Evolutionary conservation across 1,140 invertebrate species (phyloP).

Genomic region (Cydia amplana): DNA sequence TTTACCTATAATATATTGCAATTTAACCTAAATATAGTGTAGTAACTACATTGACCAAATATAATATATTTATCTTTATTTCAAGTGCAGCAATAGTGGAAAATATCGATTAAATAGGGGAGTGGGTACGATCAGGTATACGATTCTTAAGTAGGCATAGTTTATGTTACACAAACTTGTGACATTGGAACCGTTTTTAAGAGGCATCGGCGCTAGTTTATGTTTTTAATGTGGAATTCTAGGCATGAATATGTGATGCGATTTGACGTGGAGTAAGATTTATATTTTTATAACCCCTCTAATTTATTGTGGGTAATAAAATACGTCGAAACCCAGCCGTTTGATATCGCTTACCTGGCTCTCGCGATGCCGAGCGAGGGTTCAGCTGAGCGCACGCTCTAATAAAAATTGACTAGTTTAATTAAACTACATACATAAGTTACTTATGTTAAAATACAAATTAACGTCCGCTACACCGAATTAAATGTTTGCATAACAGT

Average conservation of each 20-base stretch:
- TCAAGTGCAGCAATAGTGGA: too few species aligned
- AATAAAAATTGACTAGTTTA: conserved; percentile 17
- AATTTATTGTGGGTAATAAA: conserved; percentile 71
- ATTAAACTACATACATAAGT: too few species aligned
- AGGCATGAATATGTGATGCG: conserved; percentile 67
- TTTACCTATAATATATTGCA: too few species aligned
- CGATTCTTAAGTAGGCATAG: neutral
- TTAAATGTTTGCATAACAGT: too few species aligned
- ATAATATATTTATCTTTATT: too few species aligned
- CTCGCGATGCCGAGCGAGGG: conserved; percentile 31
- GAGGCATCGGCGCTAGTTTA: conserved; percentile 49
- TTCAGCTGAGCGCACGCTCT: conserved; percentile 34
- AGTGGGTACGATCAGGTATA: neutral
- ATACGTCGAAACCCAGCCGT: conserved; percentile 57
- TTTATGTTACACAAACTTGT: neutral
- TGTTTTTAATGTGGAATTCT: conserved; percentile 52
- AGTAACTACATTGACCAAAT: too few species aligned
- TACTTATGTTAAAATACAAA: conserved; percentile 15
- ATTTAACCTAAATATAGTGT: too few species aligned
- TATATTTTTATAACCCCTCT: conserved; percentile 67
- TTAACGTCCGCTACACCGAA: neutral
- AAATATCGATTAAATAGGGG: too few species aligned
- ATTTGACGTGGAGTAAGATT: conserved; percentile 70
- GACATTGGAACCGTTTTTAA: conserved; percentile 32
- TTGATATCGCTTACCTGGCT: conserved; percentile 47